Evolutionary conservation across 2,113 vertebrate species (phyloP).

Genomic region (Alaudala cheleensis): DNA sequence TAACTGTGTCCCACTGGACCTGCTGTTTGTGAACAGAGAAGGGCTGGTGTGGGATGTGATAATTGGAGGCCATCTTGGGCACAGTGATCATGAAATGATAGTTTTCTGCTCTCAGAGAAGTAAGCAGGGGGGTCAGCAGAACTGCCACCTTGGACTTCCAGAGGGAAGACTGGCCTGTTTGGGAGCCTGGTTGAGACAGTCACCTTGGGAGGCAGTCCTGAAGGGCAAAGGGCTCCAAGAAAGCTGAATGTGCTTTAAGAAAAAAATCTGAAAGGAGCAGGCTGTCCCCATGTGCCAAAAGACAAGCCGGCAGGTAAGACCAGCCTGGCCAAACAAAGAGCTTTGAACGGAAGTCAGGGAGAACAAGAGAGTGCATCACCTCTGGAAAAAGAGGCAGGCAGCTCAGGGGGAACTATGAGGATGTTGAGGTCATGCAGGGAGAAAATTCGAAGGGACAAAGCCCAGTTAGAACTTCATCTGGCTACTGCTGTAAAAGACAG

Average conservation of each 20-base stretch:
- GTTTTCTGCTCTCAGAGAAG: no score
- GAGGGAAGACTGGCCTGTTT: background rate
- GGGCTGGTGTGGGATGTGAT: no score
- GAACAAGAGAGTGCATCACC: background rate
- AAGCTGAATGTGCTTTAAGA: background rate
- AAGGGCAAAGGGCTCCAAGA: background rate
- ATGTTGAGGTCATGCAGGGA: background rate
- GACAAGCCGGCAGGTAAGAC: no score
- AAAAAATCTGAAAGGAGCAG: background rate
- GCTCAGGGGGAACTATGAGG: background rate
- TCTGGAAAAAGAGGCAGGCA: background rate
- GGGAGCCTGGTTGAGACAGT: background rate
- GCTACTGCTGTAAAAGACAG: no score
- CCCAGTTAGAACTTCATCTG: background rate
- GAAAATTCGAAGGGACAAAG: background rate
- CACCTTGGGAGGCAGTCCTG: background rate
- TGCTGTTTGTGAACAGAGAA: no score
- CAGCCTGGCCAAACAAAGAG: background rate
- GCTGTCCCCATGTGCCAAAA: no score
- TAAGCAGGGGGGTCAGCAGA: background rate
- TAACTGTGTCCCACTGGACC: background rate
- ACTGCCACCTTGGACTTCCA: background rate
- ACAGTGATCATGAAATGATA: no score
- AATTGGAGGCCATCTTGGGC: no score
- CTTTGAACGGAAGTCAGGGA: background rate